Conservation (phyloP, 2,888 invertebrate genomes). For the Ormyrus labotus region DNA sequence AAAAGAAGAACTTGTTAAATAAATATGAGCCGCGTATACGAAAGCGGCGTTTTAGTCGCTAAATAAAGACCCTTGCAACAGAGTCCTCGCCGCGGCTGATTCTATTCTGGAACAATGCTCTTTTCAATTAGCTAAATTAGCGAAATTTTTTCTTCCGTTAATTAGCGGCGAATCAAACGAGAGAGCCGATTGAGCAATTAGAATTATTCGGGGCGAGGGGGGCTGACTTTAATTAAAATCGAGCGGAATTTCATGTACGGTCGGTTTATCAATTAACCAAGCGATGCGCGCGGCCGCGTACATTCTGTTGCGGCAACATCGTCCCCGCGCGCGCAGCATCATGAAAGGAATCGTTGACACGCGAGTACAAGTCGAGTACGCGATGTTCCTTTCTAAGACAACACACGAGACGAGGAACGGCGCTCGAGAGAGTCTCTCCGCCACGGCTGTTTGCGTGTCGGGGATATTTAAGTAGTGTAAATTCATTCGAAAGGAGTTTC, state of each 20-base stretch:
- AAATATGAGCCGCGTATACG: no score
- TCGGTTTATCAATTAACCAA: conserved; percentile 49
- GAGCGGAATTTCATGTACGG: conserved; percentile 42
- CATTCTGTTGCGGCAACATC: conserved; percentile 45
- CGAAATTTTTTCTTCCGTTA: conserved; percentile 28
- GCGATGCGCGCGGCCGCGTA: neutral
- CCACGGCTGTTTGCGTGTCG: conserved; percentile 42
- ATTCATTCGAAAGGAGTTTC: conserved; percentile 44
- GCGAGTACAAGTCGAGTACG: conserved; percentile 55
- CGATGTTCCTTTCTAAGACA: conserved; percentile 56
- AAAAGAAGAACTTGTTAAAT: no score
- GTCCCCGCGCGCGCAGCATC: conserved; percentile 48
- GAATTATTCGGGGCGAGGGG: conserved; percentile 31
- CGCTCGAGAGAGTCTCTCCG: conserved; percentile 17
- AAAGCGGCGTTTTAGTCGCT: no score
- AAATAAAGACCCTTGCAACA: no score
- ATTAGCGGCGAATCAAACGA: conserved; percentile 20
- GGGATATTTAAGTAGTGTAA: conserved; percentile 50
- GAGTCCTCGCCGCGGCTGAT: no score
- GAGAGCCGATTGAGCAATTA: conserved; percentile 42
- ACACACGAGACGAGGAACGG: conserved; percentile 19
- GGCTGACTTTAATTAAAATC: conserved; percentile 46
- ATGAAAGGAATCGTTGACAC: conserved; percentile 56
- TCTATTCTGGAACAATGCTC: neutral
- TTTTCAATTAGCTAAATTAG: neutral